Percentiles rank a stretch among this genome's conserved stretches.
These are phyloP conservation scores for Apodemia mormo DNA, from an alignment of 2,888 invertebrate genomes.

Conservation along the genomic window DNA sequence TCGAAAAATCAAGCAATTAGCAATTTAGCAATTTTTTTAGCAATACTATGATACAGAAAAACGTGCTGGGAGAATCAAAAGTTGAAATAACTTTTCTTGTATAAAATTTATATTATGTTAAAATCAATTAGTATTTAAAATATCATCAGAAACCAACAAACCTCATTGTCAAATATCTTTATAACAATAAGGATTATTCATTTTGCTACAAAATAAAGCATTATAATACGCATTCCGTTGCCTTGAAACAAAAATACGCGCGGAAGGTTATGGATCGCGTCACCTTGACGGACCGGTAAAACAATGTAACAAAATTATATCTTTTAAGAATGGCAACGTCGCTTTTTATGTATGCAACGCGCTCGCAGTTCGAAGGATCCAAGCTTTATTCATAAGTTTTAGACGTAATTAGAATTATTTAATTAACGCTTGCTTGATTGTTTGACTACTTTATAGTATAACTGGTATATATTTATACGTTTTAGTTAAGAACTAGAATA, in stretches of 20 bases:
- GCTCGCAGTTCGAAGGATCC: not conserved
- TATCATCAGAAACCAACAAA: not conserved
- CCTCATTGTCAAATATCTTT: not conserved
- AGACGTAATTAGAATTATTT: not conserved
- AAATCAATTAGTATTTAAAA: no score
- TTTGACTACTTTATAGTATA: not conserved
- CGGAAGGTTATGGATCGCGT: conserved; percentile 24
- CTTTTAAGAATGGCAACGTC: conserved; percentile 17
- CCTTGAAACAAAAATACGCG: conserved; percentile 46
- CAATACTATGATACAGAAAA: no score
- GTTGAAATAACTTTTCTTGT: no score
- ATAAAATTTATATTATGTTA: no score
- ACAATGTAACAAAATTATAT: conserved; percentile 11
- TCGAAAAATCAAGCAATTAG: no score
- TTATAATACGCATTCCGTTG: conserved; percentile 28
- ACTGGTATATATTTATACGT: not conserved
- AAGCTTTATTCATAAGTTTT: not conserved
- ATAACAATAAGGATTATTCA: conserved; percentile 9
- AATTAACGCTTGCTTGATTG: not conserved
- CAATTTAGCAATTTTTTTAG: no score
- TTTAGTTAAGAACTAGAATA: no score
- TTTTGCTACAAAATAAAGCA: conserved; percentile 8
- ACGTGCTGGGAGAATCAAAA: no score
- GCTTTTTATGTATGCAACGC: conserved; percentile 14
- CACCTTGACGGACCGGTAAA: conserved; percentile 19